These are phyloP conservation scores for Psittacara wagleri DNA, from an alignment of 2,113 vertebrate species.

Conservation along the genomic window DNA sequence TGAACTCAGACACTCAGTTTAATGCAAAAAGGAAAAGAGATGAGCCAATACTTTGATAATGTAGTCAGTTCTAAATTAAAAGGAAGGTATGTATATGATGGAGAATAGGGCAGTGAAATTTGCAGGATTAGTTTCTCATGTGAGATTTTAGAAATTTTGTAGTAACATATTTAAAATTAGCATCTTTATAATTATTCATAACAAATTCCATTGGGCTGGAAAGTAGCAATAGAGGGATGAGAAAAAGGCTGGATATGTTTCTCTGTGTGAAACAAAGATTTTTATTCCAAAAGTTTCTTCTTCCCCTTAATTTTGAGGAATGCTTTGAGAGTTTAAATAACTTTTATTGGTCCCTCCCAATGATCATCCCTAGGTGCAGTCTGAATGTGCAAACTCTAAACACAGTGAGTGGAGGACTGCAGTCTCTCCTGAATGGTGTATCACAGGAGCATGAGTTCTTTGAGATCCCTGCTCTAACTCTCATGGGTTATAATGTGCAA, in stretches of 20 bases:
- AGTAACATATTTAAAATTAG: background rate
- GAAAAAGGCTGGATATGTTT: background rate
- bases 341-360: background rate
- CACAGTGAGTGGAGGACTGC: rapidly evolving
- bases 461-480: background rate
- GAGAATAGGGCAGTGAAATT: background rate
- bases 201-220: rapidly evolving
- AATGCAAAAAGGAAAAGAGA: background rate
- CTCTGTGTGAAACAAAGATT: background rate
- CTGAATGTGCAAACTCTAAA: background rate
- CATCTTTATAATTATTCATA: background rate
- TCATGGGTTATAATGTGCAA: background rate
- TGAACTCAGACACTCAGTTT: background rate
- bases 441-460: background rate
- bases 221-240: background rate
- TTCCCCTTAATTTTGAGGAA: background rate
- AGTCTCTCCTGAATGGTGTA: rapidly evolving
- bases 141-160: background rate
- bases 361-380: rapidly evolving
- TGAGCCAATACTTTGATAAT: slow-evolving; percentile 17
- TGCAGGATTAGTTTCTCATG: background rate
- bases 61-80: background rate
- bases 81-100: background rate
- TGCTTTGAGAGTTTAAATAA: background rate
- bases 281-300: background rate